Evolutionary conservation across 2,888 invertebrate species (phyloP), one percentile per base, ranked within the genome.

Genomic region (Diplazon laetatorius): DNA sequence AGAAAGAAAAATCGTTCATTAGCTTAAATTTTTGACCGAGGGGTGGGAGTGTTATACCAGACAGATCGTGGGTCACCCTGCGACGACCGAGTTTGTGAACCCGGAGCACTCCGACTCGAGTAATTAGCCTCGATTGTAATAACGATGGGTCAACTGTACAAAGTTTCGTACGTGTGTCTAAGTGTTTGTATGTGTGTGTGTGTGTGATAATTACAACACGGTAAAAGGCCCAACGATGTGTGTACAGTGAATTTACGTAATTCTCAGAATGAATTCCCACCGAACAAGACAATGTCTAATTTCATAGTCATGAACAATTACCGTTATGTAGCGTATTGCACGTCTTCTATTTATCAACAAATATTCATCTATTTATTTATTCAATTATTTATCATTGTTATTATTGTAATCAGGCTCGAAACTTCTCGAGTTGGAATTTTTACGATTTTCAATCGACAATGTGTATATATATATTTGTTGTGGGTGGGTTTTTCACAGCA

Each of bases 281-380:
- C 18, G 74, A 63, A 18, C 44, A 14, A 74, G 65, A 74, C 74
- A 78, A 78, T 78, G 69, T 48, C 65, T 52, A 70, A 48, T 78
- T 70, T 35, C 14, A 37, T 69, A 59, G 48, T 73, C 69, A 65
- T 57, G 44, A 70, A 62, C 72, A 55, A 77, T 63, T 63, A 62
- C 52, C 52, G 10, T 42, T 14, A 30, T 30, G 55, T 16, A n/a
- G 60, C 22, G 39, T 63, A 14, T 9, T 55, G 20, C 6, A 30
- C 4, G 30, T 30, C 6, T 30, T 30, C 6, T 30, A 30, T 30
- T 30, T 2, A 30, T 6, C 30, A n/a, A n/a, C n/a, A n/a, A n/a
- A n/a, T n/a, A n/a, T n/a, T n/a, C n/a, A n/a, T n/a, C n/a, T n/a
- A n/a, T n/a, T n/a, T n/a, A n/a, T n/a, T n/a, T n/a, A n/a, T n/a